These are phyloP conservation scores for Trichogramma pretiosum DNA, from an alignment of 1,140 invertebrate genomes.

Conservation along the genomic window DNA sequence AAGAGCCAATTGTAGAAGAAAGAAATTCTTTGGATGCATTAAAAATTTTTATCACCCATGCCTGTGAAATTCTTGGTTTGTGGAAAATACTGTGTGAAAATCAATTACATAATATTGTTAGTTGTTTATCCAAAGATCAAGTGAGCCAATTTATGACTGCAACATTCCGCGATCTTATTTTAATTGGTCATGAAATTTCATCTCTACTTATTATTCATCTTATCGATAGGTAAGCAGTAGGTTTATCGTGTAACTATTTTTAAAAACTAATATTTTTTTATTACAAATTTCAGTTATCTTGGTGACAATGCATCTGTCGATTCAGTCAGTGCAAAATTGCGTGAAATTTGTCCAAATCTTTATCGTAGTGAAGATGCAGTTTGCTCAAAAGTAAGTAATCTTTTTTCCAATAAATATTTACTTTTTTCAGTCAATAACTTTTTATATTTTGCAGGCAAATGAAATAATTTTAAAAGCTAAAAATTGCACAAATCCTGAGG, in stretches of 20 bases:
- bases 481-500: slow-evolving; percentile 55
- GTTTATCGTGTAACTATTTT: not conserved
- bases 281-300: slow-evolving; percentile 58
- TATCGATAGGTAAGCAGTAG: slow-evolving; percentile 52
- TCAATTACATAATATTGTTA: slow-evolving; percentile 78
- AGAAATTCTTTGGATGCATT: slow-evolving; percentile 70
- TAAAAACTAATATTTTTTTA: slow-evolving; percentile 8
- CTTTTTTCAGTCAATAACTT: not conserved
- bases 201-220: slow-evolving; percentile 64
- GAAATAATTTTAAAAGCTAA: slow-evolving; percentile 78
- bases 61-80: slow-evolving; percentile 84
- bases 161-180: slow-evolving; percentile 71
- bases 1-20: slow-evolving; percentile 52
- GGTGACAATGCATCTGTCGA: slow-evolving; percentile 91
- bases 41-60: slow-evolving; percentile 66
- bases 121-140: slow-evolving; percentile 50
- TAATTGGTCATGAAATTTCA: slow-evolving; percentile 75
- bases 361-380: slow-evolving; percentile 93
- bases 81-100: slow-evolving; percentile 91
- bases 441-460: slow-evolving; percentile 57
- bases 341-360: slow-evolving; percentile 86
- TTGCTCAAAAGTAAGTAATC: slow-evolving; percentile 69
- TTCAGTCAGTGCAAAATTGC: slow-evolving; percentile 76
- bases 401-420: not conserved
- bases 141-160: slow-evolving; percentile 54